Base-by-base conservation (phyloP, 2,888 invertebrate genomes). In the Schizotus pectinicornis region DNA sequence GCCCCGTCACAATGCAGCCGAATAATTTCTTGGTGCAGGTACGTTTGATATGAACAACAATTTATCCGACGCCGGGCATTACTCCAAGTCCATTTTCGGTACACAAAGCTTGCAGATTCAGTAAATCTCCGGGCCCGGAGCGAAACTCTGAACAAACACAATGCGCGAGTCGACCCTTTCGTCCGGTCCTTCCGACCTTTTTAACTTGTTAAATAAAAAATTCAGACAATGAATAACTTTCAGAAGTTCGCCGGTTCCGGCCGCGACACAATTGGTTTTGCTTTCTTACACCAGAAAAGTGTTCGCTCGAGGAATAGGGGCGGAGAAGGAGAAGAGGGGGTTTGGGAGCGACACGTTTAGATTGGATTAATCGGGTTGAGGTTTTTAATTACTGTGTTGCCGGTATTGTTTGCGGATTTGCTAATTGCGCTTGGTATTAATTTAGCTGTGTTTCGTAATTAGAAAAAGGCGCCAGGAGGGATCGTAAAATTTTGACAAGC, bases 71-170 rank as follows among this genome's bases (percentile, higher is more conserved):
- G 48, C 13, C 33, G 36, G 9, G 49, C 49, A 47, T 58, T 58
- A 48, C 52, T 54, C 37, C 42, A 59, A 60, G 60, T 62, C 60
- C 59, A 56, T 64, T 64, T 60, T 55, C 58, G 42, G 56, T 57
- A 48, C 36, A 64, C 62, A 64, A 64, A 56, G 60, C 58, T 51
- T 36, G 45, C 51, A 63, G 59, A 61, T 63, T 52, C 59, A 61
- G 52, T 63, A 65, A 65, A 63, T 63, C 64, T 61, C 55, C 58
- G 49, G 54, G 53, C 56, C 59, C 57, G 59, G 51, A 59, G 46
- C 61, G 63, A 63, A 57, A 62, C 55, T 61, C 58, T 54, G 51
- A 61, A 61, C 61, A 61, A 61, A 61, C 58, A 61, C 58, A 58
- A 58, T 61, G 47, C 58, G 46, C 39, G 43, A 32, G 50, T 35